Percentiles rank a stretch among this genome's conserved stretches.
Conservation (phyloP, 2,888 invertebrate genomes). For the Stenoptilia bipunctidactyla region DNA sequence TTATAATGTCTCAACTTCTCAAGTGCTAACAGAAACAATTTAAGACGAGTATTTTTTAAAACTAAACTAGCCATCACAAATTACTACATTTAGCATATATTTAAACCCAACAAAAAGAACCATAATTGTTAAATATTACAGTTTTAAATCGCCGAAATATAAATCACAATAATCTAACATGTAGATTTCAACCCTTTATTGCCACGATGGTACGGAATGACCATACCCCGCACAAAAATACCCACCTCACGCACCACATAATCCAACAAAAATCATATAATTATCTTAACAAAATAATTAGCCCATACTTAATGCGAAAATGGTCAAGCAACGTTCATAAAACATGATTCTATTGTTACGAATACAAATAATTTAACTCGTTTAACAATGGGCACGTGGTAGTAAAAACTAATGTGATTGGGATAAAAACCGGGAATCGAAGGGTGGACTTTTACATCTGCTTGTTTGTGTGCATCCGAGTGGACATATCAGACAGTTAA, state of each 20-base stretch:
- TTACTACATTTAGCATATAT: no score
- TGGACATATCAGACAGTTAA: not conserved
- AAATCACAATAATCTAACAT: not conserved
- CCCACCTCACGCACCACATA: conserved; percentile 26
- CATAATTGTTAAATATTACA: no score
- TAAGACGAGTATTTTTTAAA: no score
- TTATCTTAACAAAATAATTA: conserved; percentile 62
- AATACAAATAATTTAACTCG: conserved; percentile 33
- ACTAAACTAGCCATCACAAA: no score
- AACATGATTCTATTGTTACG: conserved; percentile 37
- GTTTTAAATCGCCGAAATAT: no score
- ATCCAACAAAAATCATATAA: conserved; percentile 27
- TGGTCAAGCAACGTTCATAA: conserved; percentile 32
- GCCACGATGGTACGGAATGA: conserved; percentile 10
- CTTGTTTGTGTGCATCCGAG: not conserved
- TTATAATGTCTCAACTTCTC: no score
- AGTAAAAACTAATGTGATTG: conserved; percentile 29
- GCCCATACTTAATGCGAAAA: conserved; percentile 36
- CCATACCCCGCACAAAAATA: conserved; percentile 25
- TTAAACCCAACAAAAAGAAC: no score
- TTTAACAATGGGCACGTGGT: conserved; percentile 48
- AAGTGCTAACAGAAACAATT: no score
- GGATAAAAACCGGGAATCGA: conserved; percentile 19
- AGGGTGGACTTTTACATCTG: conserved; percentile 3
- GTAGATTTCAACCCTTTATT: conserved; percentile 3